Conservation (phyloP, 92 coral and sea anemone species). For the Palythoa caribaeorum region DNA sequence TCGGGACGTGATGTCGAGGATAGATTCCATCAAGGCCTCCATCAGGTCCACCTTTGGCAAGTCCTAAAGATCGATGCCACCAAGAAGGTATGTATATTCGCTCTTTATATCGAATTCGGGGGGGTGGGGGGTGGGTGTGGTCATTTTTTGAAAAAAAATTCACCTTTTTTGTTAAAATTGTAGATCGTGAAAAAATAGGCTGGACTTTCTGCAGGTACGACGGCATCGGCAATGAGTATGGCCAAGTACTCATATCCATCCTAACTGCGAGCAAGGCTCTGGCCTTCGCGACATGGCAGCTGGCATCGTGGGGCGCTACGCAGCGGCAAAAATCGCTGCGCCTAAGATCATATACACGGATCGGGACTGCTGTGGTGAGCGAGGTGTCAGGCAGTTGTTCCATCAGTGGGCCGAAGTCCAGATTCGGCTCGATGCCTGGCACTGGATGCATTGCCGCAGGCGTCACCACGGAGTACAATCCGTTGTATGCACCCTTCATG, state of each 20-base stretch:
- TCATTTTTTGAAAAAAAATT: background rate
- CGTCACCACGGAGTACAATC: background rate
- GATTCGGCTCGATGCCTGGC: background rate
- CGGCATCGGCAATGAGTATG: background rate
- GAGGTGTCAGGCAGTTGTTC: background rate
- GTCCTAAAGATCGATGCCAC: background rate
- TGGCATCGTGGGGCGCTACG: background rate
- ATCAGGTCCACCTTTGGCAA: constrained; percentile 6
- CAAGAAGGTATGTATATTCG: background rate
- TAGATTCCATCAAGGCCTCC: constrained; percentile 3
- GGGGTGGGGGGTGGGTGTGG: background rate
- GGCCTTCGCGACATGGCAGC: background rate
- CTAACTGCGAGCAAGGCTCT: background rate
- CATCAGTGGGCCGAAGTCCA: background rate
- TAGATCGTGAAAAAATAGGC: background rate
- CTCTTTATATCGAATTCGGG: background rate
- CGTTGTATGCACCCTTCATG: background rate
- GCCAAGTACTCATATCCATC: background rate
- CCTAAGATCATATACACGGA: background rate
- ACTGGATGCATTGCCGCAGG: background rate
- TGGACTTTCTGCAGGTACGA: background rate
- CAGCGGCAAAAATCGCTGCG: background rate
- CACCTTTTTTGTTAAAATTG: background rate
- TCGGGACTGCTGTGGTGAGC: constrained; percentile 3
- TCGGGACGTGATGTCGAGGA: background rate